A percentile compares a stretch with the other conserved stretches of the same genome.
These are phyloP conservation scores for Lasiurus borealis DNA, from an alignment of 2,113 vertebrate species.

Conservation along the genomic window DNA sequence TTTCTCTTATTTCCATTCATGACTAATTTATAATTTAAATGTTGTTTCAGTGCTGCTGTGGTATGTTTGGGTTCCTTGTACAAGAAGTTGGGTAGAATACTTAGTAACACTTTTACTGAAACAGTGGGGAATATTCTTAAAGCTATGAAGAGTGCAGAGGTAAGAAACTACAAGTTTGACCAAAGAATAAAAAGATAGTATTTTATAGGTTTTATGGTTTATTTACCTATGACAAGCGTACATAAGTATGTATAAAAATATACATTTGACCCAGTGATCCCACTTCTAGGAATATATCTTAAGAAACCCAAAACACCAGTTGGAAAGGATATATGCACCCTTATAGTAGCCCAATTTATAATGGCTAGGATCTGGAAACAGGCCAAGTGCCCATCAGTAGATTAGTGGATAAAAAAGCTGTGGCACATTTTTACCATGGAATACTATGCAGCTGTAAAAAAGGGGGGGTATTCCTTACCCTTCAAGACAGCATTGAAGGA, in stretches of 20 bases:
- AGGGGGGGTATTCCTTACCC: too few relatives aligned
- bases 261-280: background rate
- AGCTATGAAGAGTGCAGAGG: constrained; percentile 97
- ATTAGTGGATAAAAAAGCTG: too few relatives aligned
- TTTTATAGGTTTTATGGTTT: background rate
- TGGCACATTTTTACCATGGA: too few relatives aligned
- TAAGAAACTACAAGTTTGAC: constrained; percentile 85
- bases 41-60: constrained; percentile 93
- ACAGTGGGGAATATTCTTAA: constrained; percentile 94
- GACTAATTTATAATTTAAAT: constrained; percentile 76
- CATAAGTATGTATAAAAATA: background rate
- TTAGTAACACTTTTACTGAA: constrained; percentile 92
- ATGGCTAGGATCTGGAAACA: too few relatives aligned
- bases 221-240: background rate
- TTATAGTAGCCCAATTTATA: too few relatives aligned
- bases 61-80: constrained; percentile 95
- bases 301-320: too few relatives aligned
- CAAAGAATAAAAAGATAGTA: constrained; percentile 68
- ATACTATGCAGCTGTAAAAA: too few relatives aligned
- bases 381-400: too few relatives aligned
- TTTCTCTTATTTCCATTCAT: constrained; percentile 59
- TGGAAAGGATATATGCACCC: too few relatives aligned
- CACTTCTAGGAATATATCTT: too few relatives aligned
- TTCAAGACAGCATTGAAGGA: too few relatives aligned
- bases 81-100: constrained; percentile 94